Evolutionary conservation across 2,797 vertebrate genomes (phyloP), one percentile per base, ranked within the genome.

Genomic region (Propithecus deckenii): DNA sequence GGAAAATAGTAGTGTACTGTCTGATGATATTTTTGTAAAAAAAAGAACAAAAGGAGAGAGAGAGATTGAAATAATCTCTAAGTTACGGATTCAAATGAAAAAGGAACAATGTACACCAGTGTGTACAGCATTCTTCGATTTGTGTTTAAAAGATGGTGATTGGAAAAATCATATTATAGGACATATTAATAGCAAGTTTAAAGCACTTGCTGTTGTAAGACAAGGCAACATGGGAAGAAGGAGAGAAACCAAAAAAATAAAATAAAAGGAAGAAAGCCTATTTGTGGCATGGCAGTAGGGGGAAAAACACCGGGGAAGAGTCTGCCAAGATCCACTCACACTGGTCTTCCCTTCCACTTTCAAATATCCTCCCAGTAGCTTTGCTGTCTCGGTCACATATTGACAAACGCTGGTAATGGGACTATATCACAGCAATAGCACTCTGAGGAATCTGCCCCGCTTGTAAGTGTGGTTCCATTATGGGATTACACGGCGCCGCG

Each of bases 381-480:
- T 85, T 86, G 43, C 86, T 59, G 59, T 91, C 50, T 97, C 48
- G 28, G 67, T 30, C 91, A 41, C 50, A 46, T 95, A 85, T 32
- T 8, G 72, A 95, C 91, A 61, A 67, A 78, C 2, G 85, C 86
- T 50, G 46, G 79, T 96, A 90, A 97, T 72, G 96, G 5, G 17
- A n/a, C 71, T 50, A 48, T 72, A 9, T 48, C 43, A 89, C 63
- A 92, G 83, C 50, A 79, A 75, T 28, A 63, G 59, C 7, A n/a
- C 87, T 90, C 57, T 8, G 72, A 63, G 43, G 81, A 96, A 86
- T 74, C 89, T 2, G 0, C 28, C 57, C 1, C 11, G 35, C 95
- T 96, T 81, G 84, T 78, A 85, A 80, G 2, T 90, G 84, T 81
- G 89, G 90, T 86, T 97, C 96, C 95, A 97, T 96, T 95, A 92